Evolutionary conservation across 2,888 invertebrate genomes (phyloP).

Genomic region (Melanostoma mellinum): DNA sequence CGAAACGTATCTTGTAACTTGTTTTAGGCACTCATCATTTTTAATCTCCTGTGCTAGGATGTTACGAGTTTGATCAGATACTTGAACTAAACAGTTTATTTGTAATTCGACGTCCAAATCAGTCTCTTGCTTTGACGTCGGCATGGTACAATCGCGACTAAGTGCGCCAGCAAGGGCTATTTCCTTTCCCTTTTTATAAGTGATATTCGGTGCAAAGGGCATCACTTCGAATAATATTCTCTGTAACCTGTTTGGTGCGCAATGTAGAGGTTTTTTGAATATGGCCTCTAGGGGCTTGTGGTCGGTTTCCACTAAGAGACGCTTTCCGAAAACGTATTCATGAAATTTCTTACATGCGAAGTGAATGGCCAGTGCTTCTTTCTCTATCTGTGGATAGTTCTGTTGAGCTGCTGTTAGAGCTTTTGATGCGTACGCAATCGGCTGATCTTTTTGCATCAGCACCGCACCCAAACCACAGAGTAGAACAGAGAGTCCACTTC

Average conservation of each 20-base stretch:
- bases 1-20: too few relatives aligned
- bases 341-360: slow-evolving; percentile 75
- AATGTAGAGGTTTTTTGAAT: slow-evolving; percentile 66
- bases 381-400: slow-evolving; percentile 52
- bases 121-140: too few relatives aligned
- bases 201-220: slow-evolving; percentile 71
- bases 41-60: too few relatives aligned
- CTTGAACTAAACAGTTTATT: too few relatives aligned
- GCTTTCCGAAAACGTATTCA: slow-evolving; percentile 47
- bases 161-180: too few relatives aligned
- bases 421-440: slow-evolving; percentile 78
- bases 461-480: too few relatives aligned
- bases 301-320: slow-evolving; percentile 73
- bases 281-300: slow-evolving; percentile 73
- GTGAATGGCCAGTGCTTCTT: slow-evolving; percentile 52
- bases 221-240: slow-evolving; percentile 67
- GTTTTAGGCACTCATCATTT: too few relatives aligned
- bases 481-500: too few relatives aligned
- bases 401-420: slow-evolving; percentile 73
- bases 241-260: slow-evolving; percentile 71
- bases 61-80: too few relatives aligned
- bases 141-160: too few relatives aligned
- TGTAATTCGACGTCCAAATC: too few relatives aligned
- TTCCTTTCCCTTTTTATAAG: background rate
- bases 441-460: slow-evolving; percentile 77